Evolutionary conservation across 2,888 invertebrate species (phyloP), one percentile per base, ranked within the genome.

Genomic region (Tetragonisca angustula): DNA sequence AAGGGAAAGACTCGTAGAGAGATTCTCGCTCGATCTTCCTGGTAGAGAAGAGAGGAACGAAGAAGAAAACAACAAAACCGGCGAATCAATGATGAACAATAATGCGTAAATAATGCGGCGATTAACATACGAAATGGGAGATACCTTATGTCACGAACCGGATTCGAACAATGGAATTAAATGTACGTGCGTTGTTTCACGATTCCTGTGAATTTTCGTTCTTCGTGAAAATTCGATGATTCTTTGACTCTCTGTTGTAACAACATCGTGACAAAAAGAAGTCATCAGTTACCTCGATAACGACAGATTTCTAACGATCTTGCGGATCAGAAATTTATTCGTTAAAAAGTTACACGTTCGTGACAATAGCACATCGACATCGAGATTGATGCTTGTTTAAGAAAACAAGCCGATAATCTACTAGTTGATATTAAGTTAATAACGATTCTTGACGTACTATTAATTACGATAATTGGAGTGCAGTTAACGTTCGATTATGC

Each of bases 1-100:
- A 76, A 76, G 50, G 81, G 81, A 83, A 81, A 81, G 50, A 76
- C 62, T 76, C 36, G 72, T 62, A 76, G 59, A 67, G 69, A 81
- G 76, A 83, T 76, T 81, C 68, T 43, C 64, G 52, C 79, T 17
- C 19, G 27, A 5, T 17, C 49, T 54, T 52, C 59, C 69, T 32
- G 59, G 15, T 70, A 15, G 21, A 69, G 15, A 49, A 21, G 32
- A 17, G 1, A 43, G 15, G 27, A 61, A n/a, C 4, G 50, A 0
- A 68, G 19, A 21, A 68, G 15, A 21, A 15, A 36, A 15, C 15
- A 19, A 32, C 0, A 49, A 32, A 21, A 50, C 6, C 0, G 4
- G 43, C 6, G 19, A 24, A 15, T 13, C 21, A 43, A 27, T 13
- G 32, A 19, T 17, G 5, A 27, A n/a, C 21, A n/a, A 21, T 21